Percentiles rank a stretch among this genome's conserved stretches.
phyloP scores from a whole-genome alignment of 2,113 vertebrate genomes.

The Halcyon malimbica region DNA sequence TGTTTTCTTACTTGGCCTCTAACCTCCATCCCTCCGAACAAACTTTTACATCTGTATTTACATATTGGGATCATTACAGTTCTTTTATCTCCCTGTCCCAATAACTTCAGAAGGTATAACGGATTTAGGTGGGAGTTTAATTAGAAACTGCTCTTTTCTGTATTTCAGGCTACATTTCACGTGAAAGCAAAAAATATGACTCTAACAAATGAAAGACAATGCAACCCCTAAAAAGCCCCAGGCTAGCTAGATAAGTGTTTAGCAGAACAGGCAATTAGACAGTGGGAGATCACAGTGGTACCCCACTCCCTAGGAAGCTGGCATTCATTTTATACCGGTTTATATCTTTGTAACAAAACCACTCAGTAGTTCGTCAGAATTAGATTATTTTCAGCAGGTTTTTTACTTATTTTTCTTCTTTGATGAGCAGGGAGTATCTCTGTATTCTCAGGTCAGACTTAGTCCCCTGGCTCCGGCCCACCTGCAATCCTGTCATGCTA shows the following conservation, averaged over 20 bases:
- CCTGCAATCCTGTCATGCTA: not conserved
- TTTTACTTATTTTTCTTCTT: not conserved
- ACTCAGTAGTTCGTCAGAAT: not conserved
- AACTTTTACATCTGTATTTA: conserved; percentile 7
- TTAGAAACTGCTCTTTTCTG: not conserved
- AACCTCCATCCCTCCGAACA: not conserved
- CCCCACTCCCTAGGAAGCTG: not conserved
- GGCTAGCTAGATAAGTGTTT: not conserved
- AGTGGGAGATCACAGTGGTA: not conserved
- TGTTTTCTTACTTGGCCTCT: not conserved
- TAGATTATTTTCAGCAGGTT: not conserved
- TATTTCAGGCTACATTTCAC: not conserved
- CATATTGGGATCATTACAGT: not conserved
- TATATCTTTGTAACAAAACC: not conserved
- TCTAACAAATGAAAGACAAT: not conserved
- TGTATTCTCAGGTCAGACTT: not conserved
- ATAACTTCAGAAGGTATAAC: not conserved
- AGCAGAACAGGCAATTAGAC: not conserved
- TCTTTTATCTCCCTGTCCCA: not conserved
- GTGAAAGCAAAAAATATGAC: not conserved
- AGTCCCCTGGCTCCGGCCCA: not conserved
- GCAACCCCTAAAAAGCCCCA: not conserved
- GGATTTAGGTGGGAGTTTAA: conserved; percentile 10
- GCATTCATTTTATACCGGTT: not conserved
- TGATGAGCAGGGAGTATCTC: not conserved